phyloP scores from a whole-genome alignment of 2,888 invertebrate species.

The Anodontia alba region DNA sequence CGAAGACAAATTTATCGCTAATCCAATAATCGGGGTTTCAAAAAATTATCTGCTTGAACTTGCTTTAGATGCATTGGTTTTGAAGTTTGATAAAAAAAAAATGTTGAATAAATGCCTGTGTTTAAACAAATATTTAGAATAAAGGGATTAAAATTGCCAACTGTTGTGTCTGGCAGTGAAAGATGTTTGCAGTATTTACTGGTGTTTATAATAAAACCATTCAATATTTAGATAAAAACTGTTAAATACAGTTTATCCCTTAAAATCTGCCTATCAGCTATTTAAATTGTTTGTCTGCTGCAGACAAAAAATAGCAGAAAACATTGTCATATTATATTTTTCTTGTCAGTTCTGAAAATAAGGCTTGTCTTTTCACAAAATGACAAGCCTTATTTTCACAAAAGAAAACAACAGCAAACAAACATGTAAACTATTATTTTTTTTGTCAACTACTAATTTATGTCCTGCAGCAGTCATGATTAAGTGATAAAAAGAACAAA shows the following conservation, averaged over 20 bases:
- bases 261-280: slow-evolving; percentile 5
- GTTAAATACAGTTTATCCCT: slow-evolving; percentile 7
- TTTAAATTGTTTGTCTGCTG: too few relatives aligned
- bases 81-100: slow-evolving; percentile 4
- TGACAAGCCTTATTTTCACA: too few relatives aligned
- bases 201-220: slow-evolving; percentile 10
- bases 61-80: slow-evolving; percentile 7
- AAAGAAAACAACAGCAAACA: too few relatives aligned
- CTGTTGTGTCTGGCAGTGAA: neutral
- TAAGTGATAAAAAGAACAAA: neutral
- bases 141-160: slow-evolving; percentile 1
- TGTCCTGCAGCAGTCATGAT: too few relatives aligned
- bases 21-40: slow-evolving; percentile 2
- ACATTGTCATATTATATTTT: too few relatives aligned
- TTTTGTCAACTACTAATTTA: too few relatives aligned
- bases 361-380: too few relatives aligned
- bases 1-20: slow-evolving; percentile 9
- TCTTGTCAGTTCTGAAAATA: too few relatives aligned
- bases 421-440: too few relatives aligned
- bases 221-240: slow-evolving; percentile 14
- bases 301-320: too few relatives aligned
- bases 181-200: neutral
- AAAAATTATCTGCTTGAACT: neutral
- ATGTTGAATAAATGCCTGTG: neutral
- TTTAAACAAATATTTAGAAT: slow-evolving; percentile 7